A percentile compares a stretch with the other conserved stretches of the same genome.
Conservation (phyloP, 2,888 invertebrate species). For the Oscheius sp. region DNA sequence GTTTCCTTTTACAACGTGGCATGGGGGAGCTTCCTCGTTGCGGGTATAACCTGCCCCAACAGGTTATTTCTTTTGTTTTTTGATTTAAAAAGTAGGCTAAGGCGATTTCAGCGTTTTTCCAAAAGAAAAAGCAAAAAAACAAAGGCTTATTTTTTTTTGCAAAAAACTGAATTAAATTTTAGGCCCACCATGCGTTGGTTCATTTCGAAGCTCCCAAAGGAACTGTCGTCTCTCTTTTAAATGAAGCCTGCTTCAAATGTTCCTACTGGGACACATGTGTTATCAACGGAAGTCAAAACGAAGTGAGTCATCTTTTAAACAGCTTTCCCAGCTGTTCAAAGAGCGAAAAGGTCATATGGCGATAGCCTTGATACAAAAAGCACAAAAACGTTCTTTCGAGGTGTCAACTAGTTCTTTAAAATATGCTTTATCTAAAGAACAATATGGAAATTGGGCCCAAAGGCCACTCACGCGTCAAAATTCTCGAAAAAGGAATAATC, state of each 20-base stretch:
- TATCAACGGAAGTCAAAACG: neutral
- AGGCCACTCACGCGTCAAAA: too few relatives aligned
- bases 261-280: conserved; percentile 10
- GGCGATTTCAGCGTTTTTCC: neutral
- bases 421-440: too few relatives aligned
- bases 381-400: too few relatives aligned
- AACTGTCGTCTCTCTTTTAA: neutral
- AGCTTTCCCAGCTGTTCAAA: too few relatives aligned
- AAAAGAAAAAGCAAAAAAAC: neutral
- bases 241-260: conserved; percentile 10
- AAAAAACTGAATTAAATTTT: neutral
- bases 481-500: too few relatives aligned
- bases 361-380: too few relatives aligned
- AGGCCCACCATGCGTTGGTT: conserved; percentile 6
- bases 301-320: too few relatives aligned
- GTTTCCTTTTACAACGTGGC: neutral
- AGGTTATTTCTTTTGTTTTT: neutral
- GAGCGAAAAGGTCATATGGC: too few relatives aligned
- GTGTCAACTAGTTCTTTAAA: too few relatives aligned
- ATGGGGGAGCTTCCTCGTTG: conserved; percentile 2
- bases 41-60: neutral
- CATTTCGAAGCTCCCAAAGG: neutral
- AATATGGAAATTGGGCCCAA: too few relatives aligned
- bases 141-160: neutral
- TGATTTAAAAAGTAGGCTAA: neutral